Percentiles rank a stretch among this genome's conserved stretches.
phyloP scores from a whole-genome alignment of 2,888 invertebrate genomes.

The Lasioglossum oenotherae region DNA sequence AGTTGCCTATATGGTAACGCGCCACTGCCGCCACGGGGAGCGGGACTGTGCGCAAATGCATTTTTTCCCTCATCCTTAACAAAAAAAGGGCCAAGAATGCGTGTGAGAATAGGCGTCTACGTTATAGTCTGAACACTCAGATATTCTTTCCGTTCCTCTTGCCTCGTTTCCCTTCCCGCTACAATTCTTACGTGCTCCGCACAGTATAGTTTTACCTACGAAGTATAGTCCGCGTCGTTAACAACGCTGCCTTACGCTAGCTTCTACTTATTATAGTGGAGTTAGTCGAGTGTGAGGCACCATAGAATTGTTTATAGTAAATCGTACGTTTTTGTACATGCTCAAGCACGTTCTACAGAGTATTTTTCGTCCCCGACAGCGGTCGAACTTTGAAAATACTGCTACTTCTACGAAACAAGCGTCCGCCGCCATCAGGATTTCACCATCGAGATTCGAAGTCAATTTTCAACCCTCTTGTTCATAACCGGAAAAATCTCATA shows the following conservation, averaged over 20 bases:
- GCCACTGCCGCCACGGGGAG: no score
- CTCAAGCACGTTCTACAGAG: conserved; percentile 58
- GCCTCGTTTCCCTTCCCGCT: no score
- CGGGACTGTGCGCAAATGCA: no score
- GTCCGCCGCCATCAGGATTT: neutral
- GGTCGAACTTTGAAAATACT: neutral
- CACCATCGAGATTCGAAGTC: neutral
- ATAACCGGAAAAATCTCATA: neutral
- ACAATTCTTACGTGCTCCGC: no score
- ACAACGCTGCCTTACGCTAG: conserved; percentile 46
- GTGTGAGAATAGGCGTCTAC: no score
- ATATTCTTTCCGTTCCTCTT: no score
- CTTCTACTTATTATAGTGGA: conserved; percentile 64
- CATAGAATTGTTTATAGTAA: conserved; percentile 70
- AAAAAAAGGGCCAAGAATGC: no score
- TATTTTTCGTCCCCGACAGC: conserved; percentile 31
- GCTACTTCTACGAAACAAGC: conserved; percentile 20
- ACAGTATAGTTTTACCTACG: conserved; percentile 14
- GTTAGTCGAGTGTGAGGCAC: conserved; percentile 77
- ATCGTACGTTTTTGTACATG: conserved; percentile 53
- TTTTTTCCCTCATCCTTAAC: no score
- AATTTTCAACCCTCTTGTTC: neutral
- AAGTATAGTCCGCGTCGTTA: conserved; percentile 36
- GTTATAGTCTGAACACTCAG: no score
- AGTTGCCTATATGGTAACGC: no score